Percentiles rank a stretch among this genome's conserved stretches.
These are phyloP conservation scores for Tursiops truncatus DNA, from an alignment of 2,113 vertebrate species.

Conservation along the genomic window DNA sequence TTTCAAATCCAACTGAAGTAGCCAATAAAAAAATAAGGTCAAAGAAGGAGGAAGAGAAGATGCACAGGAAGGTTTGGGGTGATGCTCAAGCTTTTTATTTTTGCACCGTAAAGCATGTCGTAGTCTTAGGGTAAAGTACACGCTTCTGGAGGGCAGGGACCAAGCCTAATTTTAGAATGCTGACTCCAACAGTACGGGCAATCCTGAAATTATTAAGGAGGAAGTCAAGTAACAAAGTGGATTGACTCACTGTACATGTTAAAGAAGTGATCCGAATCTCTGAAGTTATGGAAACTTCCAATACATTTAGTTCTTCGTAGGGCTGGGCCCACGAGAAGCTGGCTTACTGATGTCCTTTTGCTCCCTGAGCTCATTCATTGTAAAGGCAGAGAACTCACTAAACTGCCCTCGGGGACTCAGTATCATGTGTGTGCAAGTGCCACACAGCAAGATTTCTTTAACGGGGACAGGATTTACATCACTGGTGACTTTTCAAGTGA, in stretches of 20 bases:
- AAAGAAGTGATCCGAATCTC: neutral
- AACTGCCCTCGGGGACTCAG: constrained; percentile 22
- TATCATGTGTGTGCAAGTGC: constrained; percentile 45
- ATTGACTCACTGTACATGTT: neutral
- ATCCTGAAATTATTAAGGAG: neutral
- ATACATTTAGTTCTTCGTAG: neutral
- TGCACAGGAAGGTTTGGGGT: neutral
- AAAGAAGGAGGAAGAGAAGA: neutral
- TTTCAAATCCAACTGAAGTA: neutral
- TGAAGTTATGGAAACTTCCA: neutral
- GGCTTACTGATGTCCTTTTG: constrained; percentile 23
- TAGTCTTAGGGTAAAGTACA: neutral
- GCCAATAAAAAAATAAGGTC: neutral
- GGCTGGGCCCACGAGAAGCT: neutral
- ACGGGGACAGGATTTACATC: constrained; percentile 70
- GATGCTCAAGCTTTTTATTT: neutral
- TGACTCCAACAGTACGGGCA: neutral
- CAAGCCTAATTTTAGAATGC: neutral
- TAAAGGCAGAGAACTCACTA: constrained; percentile 52
- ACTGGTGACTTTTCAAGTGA: constrained; percentile 29
- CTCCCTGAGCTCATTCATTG: constrained; percentile 38
- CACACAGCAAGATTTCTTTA: constrained; percentile 68
- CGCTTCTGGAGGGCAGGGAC: neutral
- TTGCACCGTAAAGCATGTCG: neutral
- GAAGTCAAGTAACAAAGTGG: neutral